phyloP scores from a whole-genome alignment of 2,113 vertebrate species.

The Muntiacus muntjak region DNA sequence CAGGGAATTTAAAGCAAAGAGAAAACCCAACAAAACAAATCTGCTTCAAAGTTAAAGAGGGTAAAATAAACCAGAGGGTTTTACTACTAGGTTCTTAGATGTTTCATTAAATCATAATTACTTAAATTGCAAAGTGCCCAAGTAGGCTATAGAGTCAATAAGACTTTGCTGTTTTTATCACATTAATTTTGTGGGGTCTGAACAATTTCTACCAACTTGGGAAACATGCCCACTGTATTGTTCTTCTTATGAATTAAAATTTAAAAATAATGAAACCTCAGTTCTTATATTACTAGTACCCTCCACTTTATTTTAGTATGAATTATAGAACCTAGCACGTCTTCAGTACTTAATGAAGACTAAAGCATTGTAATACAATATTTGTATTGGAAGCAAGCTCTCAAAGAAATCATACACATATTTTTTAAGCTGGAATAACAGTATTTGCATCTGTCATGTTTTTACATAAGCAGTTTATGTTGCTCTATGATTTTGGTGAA shows the following conservation, averaged over 20 bases:
- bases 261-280: conserved; percentile 20
- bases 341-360: background rate
- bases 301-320: background rate
- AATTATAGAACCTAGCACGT: background rate
- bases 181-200: background rate
- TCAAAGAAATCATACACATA: background rate
- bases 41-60: conserved; percentile 20
- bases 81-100: conserved; percentile 24
- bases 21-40: background rate
- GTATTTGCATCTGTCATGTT: background rate
- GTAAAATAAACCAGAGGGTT: conserved; percentile 3
- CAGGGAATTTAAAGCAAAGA: conserved; percentile 47
- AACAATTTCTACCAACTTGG: background rate
- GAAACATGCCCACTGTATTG: background rate
- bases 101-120: conserved; percentile 18
- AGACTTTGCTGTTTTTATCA: background rate
- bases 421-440: background rate
- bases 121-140: conserved; percentile 19
- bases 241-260: conserved; percentile 21
- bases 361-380: background rate
- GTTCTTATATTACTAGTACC: background rate
- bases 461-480: background rate
- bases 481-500: background rate
- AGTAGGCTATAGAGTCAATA: background rate
- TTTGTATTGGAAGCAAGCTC: background rate